Base-by-base conservation (phyloP, 2,113 vertebrate species). In the Ammospiza caudacuta region DNA sequence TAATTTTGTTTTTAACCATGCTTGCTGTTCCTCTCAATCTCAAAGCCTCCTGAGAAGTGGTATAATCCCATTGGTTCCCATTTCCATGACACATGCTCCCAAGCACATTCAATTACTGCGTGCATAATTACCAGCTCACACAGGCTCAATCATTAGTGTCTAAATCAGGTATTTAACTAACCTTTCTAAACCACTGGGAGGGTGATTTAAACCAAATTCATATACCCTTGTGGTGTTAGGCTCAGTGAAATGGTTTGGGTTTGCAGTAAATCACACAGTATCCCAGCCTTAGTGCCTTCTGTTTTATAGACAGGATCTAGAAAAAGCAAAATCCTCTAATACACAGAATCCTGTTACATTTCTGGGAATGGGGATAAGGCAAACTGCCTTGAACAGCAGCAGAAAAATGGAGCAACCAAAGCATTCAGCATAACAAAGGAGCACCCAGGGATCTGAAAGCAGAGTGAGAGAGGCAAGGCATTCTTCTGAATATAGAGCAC, bases 91-190 rank as follows among this genome's bases (percentile, higher is more conserved):
- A 58, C 61, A 54, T 54, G 73, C 61, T 78, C 43, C 83, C 51
- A 92, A 93, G 77, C 24, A 88, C 55, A 57, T 27, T 68, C 92
- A 93, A 90, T 95, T 93, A 90, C 49, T 72, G 83, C 49, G 11
- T 15, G 22, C 76, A 24, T 78, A 96, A 93, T 68, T 89, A 76
- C 51, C 68, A 83, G 57, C 72, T 94, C 67, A 51, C 51, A 70
- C 12, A 77, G 59, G 43, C 79, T 93, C 72, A 90, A 44, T 90
- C 73, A 94, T 90, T 94, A 85, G 63, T 93, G 94, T 92, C 76
- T 92, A 92, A 90, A 96, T 74, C 76, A 90, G 61, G 64, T 90
- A 88, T 91, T 95, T 90, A 93, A 85, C 68, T 25, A 68, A 72
- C 82, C 73, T 57, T 89, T 76, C 51, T 78, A 87, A 88, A 83